Percentiles rank a stretch among this genome's conserved stretches.
Conservation (phyloP, 2,113 vertebrate genomes). For the Rhinoptilus africanus region DNA sequence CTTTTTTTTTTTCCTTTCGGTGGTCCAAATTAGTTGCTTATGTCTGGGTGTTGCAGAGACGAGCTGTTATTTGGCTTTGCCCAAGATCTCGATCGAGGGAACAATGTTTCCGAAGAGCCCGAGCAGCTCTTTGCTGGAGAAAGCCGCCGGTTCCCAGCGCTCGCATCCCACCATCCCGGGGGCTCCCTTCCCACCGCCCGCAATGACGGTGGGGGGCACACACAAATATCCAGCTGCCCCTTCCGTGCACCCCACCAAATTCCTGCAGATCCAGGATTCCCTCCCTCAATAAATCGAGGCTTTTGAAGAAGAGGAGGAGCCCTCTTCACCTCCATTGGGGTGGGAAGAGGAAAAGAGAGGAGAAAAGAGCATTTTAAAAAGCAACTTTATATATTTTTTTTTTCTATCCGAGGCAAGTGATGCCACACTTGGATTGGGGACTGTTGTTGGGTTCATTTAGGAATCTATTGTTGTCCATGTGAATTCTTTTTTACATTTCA, state of each 20-base stretch:
- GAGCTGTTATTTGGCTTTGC: background rate
- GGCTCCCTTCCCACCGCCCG: too few species aligned
- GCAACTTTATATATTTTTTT: conserved; percentile 14
- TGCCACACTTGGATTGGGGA: background rate
- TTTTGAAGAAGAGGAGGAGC: background rate
- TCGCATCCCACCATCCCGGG: background rate
- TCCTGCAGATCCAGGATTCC: background rate
- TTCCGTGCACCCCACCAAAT: background rate
- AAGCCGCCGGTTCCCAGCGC: background rate
- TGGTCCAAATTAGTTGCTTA: conserved; percentile 9
- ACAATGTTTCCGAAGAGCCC: background rate
- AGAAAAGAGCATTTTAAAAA: background rate
- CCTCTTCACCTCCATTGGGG: background rate
- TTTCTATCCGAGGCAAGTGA: background rate
- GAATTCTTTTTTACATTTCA: conserved; percentile 70
- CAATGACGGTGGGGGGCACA: background rate
- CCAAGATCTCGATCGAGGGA: background rate
- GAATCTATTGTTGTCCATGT: conserved; percentile 60
- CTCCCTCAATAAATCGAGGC: background rate
- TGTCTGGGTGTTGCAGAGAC: conserved; percentile 8
- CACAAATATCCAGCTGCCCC: background rate
- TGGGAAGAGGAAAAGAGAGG: background rate
- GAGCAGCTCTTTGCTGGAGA: background rate
- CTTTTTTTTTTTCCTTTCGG: background rate
- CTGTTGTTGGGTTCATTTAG: conserved; percentile 53